Percentiles rank a stretch among this genome's conserved stretches.
Conservation (phyloP, 2,797 vertebrate species). For the Tangara arthus region DNA sequence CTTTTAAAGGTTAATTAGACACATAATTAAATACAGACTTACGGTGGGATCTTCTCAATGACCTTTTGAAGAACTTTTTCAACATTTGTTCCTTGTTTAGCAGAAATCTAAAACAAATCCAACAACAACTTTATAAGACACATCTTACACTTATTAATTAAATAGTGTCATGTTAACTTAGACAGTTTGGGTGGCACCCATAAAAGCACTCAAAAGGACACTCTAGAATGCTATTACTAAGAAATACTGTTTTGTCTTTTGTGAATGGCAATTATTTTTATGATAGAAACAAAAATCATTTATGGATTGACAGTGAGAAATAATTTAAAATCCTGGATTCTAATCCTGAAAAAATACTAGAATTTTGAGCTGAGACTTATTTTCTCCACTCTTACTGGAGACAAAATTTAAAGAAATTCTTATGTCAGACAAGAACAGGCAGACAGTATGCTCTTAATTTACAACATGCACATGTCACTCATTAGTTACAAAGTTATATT, state of each 20-base stretch:
- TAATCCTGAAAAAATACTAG: background rate
- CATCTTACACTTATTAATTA: background rate
- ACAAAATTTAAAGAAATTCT: background rate
- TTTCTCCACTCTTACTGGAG: background rate
- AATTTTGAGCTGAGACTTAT: background rate
- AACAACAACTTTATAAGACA: background rate
- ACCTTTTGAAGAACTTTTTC: conserved; percentile 86
- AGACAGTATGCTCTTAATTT: background rate
- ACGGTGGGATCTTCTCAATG: conserved; percentile 89
- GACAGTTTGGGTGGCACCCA: background rate
- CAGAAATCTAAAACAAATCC: conserved; percentile 85
- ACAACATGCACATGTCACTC: rapidly evolving
- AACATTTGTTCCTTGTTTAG: conserved; percentile 92
- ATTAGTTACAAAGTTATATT: background rate
- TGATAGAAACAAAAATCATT: background rate
- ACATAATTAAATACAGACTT: conserved; percentile 69
- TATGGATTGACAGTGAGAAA: background rate
- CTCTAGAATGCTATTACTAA: background rate
- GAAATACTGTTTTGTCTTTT: background rate
- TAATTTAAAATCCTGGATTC: background rate
- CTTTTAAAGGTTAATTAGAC: background rate
- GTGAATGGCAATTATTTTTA: background rate
- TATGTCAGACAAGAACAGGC: background rate
- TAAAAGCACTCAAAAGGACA: background rate
- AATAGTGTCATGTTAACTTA: background rate